Percentiles rank a stretch among this genome's conserved stretches.
phyloP scores from a whole-genome alignment of 2,113 vertebrate genomes.

The Apeltes quadracus region DNA sequence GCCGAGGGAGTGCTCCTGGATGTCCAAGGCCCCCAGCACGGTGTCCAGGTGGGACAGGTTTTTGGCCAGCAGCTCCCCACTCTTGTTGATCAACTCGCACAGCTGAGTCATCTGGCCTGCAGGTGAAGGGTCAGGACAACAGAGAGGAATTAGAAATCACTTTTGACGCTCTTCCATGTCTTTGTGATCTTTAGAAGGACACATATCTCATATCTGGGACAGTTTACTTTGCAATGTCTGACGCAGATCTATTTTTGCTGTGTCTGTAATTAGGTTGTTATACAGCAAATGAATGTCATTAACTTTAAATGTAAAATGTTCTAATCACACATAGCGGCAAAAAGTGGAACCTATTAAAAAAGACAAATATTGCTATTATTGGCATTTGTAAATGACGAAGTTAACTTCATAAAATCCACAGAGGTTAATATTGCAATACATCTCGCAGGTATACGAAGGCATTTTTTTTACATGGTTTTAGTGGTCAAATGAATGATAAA shows the following conservation, averaged over 20 bases:
- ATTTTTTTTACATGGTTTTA: conserved; percentile 3
- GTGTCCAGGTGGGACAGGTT: conserved; percentile 98
- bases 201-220: background rate
- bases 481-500: background rate
- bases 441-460: background rate
- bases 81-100: conserved; percentile 99
- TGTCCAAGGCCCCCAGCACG: conserved; percentile 96
- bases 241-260: background rate
- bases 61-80: conserved; percentile 97
- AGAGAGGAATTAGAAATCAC: conserved; percentile 1
- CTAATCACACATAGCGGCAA: background rate
- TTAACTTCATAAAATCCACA: background rate
- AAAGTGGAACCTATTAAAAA: background rate
- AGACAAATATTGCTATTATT: background rate
- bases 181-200: background rate
- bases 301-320: background rate
- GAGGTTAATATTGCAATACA: background rate
- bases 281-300: background rate
- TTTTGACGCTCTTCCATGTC: background rate
- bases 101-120: conserved; percentile 99
- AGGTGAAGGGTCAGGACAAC: background rate
- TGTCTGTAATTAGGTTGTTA: background rate
- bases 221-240: background rate
- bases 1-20: conserved; percentile 96
- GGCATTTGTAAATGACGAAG: background rate